Evolutionary conservation across 2,797 vertebrate genomes (phyloP), one percentile per base, ranked within the genome.

Genomic region (Neosilurus mollespiculum): DNA sequence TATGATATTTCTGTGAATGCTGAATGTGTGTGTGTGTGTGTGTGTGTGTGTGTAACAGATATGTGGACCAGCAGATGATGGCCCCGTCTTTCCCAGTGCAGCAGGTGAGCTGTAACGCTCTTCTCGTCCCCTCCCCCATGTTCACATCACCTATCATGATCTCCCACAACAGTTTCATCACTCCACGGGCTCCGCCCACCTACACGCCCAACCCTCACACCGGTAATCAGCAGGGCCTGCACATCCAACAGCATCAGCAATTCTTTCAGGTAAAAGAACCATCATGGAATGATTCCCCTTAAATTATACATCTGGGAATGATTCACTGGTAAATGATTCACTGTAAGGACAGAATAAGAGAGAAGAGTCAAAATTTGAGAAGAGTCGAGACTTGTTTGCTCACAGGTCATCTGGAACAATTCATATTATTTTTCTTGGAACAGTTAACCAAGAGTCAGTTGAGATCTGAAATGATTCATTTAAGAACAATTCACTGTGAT

Each of bases 21-120:
- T 43, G 37, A 30, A 20, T 56, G 65, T 78, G 14, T 66, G 43
- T 70, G 12, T 70, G n/a, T 49, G 14, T 61, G 37, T 79, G 76
- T 24, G 26, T 62, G 43, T 64, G 49, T 30, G 14, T 67, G 11
- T 20, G n/a, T 4, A 16, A 51, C 93, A 98, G 97, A 88, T 95
- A 95, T 84, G 86, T 94, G 90, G 95, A 96, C 66, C 95, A 95
- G 89, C 96, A 94, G 88, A 89, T 93, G 90, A 93, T 96, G 86
- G 87, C 88, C 64, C 75, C 94, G 1, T 87, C 94, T 0, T 84
- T 94, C 66, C 93, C 94, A 86, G 93, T 93, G 89, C 95, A 94
- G 58, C 92, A 95, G 0, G 90, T 93, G 81, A 94, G 93, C 82
- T 93, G 94, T 72, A 94, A 94, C 59, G 86, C 94, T 0, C 82